Evolutionary conservation across 2,888 invertebrate genomes (phyloP).

Genomic region (Oscheius sp.): DNA sequence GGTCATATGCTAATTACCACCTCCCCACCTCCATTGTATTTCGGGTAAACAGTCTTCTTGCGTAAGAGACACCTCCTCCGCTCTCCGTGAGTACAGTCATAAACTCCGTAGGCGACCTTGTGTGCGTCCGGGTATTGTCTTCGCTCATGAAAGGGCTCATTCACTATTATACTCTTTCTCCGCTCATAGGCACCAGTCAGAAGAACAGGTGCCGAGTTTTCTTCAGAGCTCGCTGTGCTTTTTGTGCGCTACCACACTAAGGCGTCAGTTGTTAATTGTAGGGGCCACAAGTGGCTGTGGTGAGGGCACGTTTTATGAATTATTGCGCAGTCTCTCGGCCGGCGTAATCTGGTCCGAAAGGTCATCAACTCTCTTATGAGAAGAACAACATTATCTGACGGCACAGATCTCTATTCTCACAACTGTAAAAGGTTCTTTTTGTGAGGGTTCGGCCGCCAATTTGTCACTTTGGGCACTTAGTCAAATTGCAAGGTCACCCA

Average conservation of each 20-base stretch:
- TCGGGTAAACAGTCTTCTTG: constrained; percentile 10
- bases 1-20: constrained; percentile 10
- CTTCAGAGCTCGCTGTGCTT: background rate
- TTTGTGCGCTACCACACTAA: constrained; percentile 4
- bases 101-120: constrained; percentile 22
- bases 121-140: constrained; percentile 12
- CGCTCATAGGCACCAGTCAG: background rate
- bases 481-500: too few relatives aligned
- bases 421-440: too few relatives aligned
- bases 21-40: background rate
- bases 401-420: too few relatives aligned
- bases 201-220: constrained; percentile 11
- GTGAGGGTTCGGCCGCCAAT: too few relatives aligned
- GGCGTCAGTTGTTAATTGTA: constrained; percentile 32
- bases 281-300: constrained; percentile 21
- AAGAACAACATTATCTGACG: too few relatives aligned
- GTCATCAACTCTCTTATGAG: too few relatives aligned
- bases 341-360: too few relatives aligned
- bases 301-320: constrained; percentile 17
- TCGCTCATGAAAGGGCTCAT: constrained; percentile 8
- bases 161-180: background rate
- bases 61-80: constrained; percentile 11
- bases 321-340: constrained; percentile 1
- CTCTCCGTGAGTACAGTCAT: constrained; percentile 6
- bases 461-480: too few relatives aligned